phyloP scores from a whole-genome alignment of 2,888 invertebrate genomes.

The Idaea straminata region DNA sequence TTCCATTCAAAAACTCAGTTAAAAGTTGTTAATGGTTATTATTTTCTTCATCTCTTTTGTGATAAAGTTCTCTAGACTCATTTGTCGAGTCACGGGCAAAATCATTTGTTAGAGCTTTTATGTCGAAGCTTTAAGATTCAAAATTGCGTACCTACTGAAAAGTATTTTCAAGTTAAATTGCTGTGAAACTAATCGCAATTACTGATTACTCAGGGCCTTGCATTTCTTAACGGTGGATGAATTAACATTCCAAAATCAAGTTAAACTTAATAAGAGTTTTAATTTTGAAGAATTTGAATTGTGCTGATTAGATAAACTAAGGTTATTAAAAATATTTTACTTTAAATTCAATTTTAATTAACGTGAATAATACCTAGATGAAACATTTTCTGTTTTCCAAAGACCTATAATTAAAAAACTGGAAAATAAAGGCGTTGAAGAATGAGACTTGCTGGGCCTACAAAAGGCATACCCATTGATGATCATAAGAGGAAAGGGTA shows the following conservation, averaged over 20 bases:
- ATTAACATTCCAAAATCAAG: constrained; percentile 3
- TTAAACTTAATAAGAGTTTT: constrained; percentile 3
- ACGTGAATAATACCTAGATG: neutral
- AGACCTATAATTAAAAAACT: no score
- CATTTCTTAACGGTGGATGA: constrained; percentile 2
- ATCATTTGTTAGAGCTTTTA: neutral
- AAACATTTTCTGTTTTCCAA: no score
- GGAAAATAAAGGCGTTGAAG: no score
- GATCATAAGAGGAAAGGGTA: no score
- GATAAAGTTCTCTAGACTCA: neutral
- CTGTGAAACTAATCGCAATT: constrained; percentile 7
- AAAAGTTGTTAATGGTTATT: constrained; percentile 5
- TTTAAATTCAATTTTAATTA: neutral
- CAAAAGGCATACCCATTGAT: no score
- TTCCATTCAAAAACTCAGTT: neutral
- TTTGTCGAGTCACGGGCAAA: constrained; percentile 6
- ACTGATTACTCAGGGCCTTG: constrained; percentile 3
- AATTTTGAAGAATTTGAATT: constrained; percentile 1
- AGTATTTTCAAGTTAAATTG: neutral
- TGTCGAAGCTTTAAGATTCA: neutral
- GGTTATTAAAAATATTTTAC: neutral
- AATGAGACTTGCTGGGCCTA: no score
- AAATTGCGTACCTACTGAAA: neutral
- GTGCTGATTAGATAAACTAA: neutral
- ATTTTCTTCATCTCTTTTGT: constrained; percentile 1